Conservation (phyloP, 2,888 invertebrate species). For the Nomada hirtipes region DNA sequence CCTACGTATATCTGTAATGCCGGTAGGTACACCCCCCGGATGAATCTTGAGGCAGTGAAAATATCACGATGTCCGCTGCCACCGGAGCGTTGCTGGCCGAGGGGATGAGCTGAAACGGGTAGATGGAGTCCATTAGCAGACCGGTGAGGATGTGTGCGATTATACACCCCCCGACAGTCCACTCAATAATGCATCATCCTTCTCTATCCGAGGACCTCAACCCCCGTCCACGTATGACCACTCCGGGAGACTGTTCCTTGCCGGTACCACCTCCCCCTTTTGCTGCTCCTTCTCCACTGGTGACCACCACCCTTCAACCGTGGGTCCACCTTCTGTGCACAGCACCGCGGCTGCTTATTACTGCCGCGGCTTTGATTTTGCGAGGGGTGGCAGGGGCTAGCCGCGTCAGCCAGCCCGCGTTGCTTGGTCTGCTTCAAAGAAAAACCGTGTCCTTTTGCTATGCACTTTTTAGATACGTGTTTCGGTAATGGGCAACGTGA, state of each 20-base stretch:
- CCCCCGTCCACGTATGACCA: constrained; percentile 77
- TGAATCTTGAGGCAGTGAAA: constrained; percentile 78
- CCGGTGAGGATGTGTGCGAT: constrained; percentile 81
- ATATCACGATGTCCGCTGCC: constrained; percentile 75
- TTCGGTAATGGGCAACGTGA: constrained; percentile 69
- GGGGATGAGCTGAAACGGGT: constrained; percentile 70
- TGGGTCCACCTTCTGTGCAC: constrained; percentile 55
- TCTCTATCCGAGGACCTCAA: constrained; percentile 71
- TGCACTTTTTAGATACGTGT: constrained; percentile 71
- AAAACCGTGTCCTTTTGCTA: constrained; percentile 41
- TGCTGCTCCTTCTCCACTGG: constrained; percentile 44
- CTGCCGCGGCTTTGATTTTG: constrained; percentile 82
- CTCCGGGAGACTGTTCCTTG: constrained; percentile 73
- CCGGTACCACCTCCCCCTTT: constrained; percentile 59
- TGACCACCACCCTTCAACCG: constrained; percentile 47
- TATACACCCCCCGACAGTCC: constrained; percentile 79
- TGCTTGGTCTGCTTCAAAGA: constrained; percentile 75
- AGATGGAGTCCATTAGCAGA: constrained; percentile 81
- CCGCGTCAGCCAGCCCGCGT: constrained; percentile 48
- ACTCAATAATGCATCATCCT: constrained; percentile 84
- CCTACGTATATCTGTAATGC: constrained; percentile 71
- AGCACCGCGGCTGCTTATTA: constrained; percentile 80
- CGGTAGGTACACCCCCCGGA: constrained; percentile 67
- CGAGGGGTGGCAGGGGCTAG: constrained; percentile 73
- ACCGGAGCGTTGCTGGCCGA: constrained; percentile 62